Conservation (phyloP, 2,797 vertebrate species). For the Molossus molossus region DNA sequence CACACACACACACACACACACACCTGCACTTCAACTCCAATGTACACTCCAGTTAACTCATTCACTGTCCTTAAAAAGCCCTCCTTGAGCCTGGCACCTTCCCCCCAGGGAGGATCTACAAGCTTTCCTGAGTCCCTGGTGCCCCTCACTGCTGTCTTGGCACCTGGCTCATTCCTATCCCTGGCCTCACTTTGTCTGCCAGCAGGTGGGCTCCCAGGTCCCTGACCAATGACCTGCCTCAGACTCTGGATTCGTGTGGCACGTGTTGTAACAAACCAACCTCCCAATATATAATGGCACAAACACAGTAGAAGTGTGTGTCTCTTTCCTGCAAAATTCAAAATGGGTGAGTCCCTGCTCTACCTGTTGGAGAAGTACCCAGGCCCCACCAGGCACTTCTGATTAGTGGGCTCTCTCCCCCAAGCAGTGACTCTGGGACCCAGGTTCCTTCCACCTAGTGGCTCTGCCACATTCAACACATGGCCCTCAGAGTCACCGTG, state of each 20-base stretch:
- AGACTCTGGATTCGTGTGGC: background rate
- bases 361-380: background rate
- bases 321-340: constrained; percentile 37
- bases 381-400: background rate
- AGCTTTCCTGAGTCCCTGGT: background rate
- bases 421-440: background rate
- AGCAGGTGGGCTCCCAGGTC: background rate
- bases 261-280: background rate
- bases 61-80: background rate
- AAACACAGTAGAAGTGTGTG: background rate
- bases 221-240: background rate
- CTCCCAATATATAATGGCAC: background rate
- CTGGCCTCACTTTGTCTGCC: background rate
- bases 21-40: background rate
- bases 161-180: background rate
- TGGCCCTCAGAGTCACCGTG: background rate
- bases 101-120: background rate
- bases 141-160: background rate
- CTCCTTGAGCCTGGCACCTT: background rate
- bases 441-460: background rate
- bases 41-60: background rate
- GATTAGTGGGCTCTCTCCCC: background rate
- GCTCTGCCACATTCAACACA: background rate
- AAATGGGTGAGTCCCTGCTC: background rate
- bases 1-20: background rate